Conservation (phyloP, 2,113 vertebrate genomes). For the Alaudala cheleensis region DNA sequence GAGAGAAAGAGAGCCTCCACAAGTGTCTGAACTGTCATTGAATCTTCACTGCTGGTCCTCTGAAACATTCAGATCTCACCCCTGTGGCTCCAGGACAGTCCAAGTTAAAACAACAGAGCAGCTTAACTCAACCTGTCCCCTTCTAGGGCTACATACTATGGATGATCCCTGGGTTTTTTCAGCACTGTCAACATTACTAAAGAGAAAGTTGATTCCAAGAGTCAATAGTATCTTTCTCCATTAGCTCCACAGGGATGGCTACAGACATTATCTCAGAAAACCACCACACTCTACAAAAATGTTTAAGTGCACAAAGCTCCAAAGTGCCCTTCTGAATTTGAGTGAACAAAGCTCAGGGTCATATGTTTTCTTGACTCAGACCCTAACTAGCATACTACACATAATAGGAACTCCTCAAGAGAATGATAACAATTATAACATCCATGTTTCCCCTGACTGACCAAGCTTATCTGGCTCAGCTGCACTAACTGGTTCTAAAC, state of each 20-base stretch:
- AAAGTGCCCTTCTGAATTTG: not conserved
- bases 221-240: not conserved
- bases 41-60: not conserved
- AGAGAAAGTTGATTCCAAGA: not conserved
- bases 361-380: not conserved
- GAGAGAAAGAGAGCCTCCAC: not conserved
- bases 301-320: not conserved
- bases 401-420: not conserved
- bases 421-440: not conserved
- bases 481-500: not conserved
- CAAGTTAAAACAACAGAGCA: not conserved
- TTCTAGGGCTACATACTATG: not conserved
- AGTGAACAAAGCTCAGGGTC: not conserved
- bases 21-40: not conserved
- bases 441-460: not conserved
- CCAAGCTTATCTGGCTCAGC: not conserved
- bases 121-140: not conserved
- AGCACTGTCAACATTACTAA: not conserved
- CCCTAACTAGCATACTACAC: not conserved
- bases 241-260: not conserved
- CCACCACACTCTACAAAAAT: not conserved
- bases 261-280: conserved; percentile 10
- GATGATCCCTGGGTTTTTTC: not conserved
- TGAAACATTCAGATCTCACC: not conserved
- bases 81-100: not conserved